Evolutionary conservation across 53 echinoderm and acorn worm species (phyloP).

Genomic region (Antedon mediterranea): DNA sequence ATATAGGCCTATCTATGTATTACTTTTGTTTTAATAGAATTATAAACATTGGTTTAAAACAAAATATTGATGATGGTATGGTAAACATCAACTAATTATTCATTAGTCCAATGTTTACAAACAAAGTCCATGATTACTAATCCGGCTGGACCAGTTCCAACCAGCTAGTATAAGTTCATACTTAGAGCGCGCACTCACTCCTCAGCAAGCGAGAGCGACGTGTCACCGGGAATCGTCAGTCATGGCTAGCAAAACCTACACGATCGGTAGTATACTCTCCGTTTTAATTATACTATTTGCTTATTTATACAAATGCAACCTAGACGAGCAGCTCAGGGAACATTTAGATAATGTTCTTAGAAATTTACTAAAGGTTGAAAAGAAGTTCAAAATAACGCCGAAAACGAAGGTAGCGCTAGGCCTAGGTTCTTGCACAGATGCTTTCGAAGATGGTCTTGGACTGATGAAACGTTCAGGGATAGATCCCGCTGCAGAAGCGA

Average conservation of each 20-base stretch:
- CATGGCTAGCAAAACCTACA: constrained; percentile 1
- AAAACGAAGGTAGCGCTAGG: constrained; percentile 56
- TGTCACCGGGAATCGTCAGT: too few species aligned
- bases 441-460: constrained; percentile 23
- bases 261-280: constrained; percentile 30
- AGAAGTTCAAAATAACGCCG: constrained; percentile 32
- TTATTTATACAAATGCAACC: constrained; percentile 30
- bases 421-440: constrained; percentile 56
- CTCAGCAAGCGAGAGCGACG: background rate
- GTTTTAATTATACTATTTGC: constrained; percentile 35
- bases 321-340: constrained; percentile 39
- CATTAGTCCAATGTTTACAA: too few species aligned
- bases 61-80: too few species aligned
- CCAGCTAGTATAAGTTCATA: background rate
- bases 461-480: constrained; percentile 38
- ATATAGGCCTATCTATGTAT: too few species aligned
- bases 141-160: background rate
- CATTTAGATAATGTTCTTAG: constrained; percentile 36
- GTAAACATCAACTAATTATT: too few species aligned
- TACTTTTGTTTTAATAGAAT: too few species aligned
- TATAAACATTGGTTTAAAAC: too few species aligned
- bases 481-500: constrained; percentile 28
- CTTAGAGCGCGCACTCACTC: background rate
- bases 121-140: too few species aligned
- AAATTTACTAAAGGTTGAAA: constrained; percentile 46